Conservation (phyloP, 2,888 invertebrate species). For the Lysandra bellargus region DNA sequence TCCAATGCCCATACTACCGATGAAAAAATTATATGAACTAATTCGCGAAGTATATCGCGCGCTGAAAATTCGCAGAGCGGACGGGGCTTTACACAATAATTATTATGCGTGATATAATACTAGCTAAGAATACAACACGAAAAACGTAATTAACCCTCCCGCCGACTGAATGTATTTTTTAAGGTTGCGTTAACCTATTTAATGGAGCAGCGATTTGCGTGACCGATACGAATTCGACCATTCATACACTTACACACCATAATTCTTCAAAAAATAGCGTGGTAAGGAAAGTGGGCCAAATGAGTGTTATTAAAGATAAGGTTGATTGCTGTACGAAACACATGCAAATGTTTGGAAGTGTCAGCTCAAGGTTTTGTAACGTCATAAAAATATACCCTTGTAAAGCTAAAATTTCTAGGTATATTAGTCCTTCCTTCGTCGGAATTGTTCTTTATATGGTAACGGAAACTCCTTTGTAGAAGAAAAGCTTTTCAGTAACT, state of each 20-base stretch:
- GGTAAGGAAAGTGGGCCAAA: slow-evolving; percentile 27
- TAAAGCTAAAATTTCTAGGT: neutral
- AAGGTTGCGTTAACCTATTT: slow-evolving; percentile 22
- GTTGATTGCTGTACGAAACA: slow-evolving; percentile 20
- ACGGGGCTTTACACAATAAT: too few relatives aligned
- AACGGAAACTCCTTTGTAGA: too few relatives aligned
- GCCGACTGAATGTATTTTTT: neutral
- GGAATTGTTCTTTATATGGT: too few relatives aligned
- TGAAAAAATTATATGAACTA: too few relatives aligned
- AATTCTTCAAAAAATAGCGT: slow-evolving; percentile 36
- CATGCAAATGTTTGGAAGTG: slow-evolving; percentile 29
- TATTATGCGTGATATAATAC: neutral
- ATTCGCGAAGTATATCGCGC: too few relatives aligned
- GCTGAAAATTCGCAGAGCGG: too few relatives aligned
- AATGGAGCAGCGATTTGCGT: slow-evolving; percentile 29
- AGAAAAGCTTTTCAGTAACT: too few relatives aligned
- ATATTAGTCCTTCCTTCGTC: neutral
- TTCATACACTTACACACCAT: slow-evolving; percentile 47
- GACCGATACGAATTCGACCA: slow-evolving; percentile 47
- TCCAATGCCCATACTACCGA: too few relatives aligned
- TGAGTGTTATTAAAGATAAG: slow-evolving; percentile 27
- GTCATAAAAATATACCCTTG: neutral
- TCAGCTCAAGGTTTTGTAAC: neutral
- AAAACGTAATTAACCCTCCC: neutral
- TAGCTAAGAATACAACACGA: neutral